Evolutionary conservation across 2,888 invertebrate genomes (phyloP), one percentile per base, ranked within the genome.

Genomic region (Drosophila yooni): DNA sequence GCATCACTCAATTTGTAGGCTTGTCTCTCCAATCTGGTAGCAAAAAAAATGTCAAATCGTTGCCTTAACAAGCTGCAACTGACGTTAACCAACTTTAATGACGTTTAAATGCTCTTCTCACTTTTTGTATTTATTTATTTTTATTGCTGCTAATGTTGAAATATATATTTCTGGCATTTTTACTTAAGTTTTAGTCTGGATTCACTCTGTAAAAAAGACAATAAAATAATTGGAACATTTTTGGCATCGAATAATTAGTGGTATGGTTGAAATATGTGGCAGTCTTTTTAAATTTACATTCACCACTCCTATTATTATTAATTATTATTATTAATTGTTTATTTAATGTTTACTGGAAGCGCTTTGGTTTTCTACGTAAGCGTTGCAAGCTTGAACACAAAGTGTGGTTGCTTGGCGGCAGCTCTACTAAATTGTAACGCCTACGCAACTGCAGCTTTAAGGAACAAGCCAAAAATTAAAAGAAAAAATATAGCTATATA

Each of bases 31-130:
- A 65, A 60, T 63, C 66, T 64, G 74, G 29, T 51, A 57, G 69
- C 73, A 40, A 61, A 57, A 63, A 77, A 77, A 70, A 61, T 84
- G 79, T 79, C 76, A 79, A 79, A 76, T 69, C 63, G 63, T 54
- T 75, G 58, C 53, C 57, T 76, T 68, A 76, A 76, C 57, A 71
- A 71, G 57, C 27, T 15, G 46, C 40, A 40, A 40, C 13, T 36
- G 25, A 18, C 7, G 1, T 31, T 3, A 15, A 15, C 3, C 7
- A 33, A 36, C n/a, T 18, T n/a, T 10, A 31, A 25, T 33, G 60
- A 63, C 38, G 7, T 33, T 40, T 31, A 10, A 38, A 71, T 73
- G 40, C 71, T 31, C 73, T 72, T 11, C 18, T 13, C 7, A 36
- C 38, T 5, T 3, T 11, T 25, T 5, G 7, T 7, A 21, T 13